Conservation (phyloP, 1,140 invertebrate species). For the Drosophila pandora region DNA sequence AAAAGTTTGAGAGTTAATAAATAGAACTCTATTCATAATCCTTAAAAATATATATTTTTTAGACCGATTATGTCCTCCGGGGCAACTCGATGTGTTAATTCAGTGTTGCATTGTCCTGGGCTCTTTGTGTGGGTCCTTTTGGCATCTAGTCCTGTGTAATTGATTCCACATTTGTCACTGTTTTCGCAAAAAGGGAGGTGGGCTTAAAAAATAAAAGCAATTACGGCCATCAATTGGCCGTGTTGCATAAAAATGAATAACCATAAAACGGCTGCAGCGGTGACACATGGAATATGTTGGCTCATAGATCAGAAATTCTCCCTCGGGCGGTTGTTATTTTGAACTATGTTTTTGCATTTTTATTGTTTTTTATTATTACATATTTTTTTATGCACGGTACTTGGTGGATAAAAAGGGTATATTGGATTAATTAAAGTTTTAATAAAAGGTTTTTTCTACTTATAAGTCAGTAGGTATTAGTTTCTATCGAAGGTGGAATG, state of each 20-base stretch:
- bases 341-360: constrained; percentile 41
- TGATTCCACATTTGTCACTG: constrained; percentile 48
- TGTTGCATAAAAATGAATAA: constrained; percentile 75
- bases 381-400: neutral
- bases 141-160: constrained; percentile 24
- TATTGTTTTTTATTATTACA: neutral
- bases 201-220: constrained; percentile 49
- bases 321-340: constrained; percentile 29
- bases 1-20: neutral
- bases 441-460: too few species aligned
- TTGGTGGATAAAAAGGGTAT: neutral
- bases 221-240: constrained; percentile 69
- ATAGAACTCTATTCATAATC: neutral
- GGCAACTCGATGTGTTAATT: constrained; percentile 1
- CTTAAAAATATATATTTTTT: neutral
- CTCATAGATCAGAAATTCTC: constrained; percentile 52
- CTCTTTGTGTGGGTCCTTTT: neutral
- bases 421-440: neutral
- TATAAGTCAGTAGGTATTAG: too few species aligned
- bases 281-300: constrained; percentile 55
- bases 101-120: neutral
- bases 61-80: neutral
- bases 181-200: constrained; percentile 5
- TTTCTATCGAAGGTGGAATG: too few species aligned
- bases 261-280: constrained; percentile 59